Evolutionary conservation across 2,888 invertebrate genomes (phyloP), one percentile per base, ranked within the genome.

Genomic region (Agrypnus murinus): DNA sequence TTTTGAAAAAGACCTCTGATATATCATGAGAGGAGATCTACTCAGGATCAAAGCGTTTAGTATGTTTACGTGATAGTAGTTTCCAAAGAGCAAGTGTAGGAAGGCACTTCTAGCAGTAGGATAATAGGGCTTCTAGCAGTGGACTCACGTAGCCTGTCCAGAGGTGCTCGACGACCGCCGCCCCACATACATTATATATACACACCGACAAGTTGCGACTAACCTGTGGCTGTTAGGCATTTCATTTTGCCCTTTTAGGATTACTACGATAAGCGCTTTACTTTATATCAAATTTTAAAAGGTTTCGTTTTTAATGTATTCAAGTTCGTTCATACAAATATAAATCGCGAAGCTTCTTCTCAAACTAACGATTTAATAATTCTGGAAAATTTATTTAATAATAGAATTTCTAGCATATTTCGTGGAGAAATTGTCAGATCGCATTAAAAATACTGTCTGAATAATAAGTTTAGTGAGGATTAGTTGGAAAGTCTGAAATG

Each of bases 401-500:
- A 25, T 25, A 25, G 25, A 25, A 25, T 25, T 5, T 25, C 25
- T 25, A 25, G 5, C 25, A 25, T 2, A 25, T 25, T 25, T 25
- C 25, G 5, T 5, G 25, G 5, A 25, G 25, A 25, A 25, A 25
- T 25, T 25, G 50, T 50, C 50, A 50, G 31, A 19, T 31, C 17
- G 50, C 5, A 31, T 50, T 50, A 19, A 50, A 50, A 50, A 50
- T 15, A 17, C 19, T 9, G 50, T 50, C 50, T 50, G 50, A 50
- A 50, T 19, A 50, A 50, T 50, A 32, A 50, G 50, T 50, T 50
- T 50, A 50, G 55, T 38, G 55, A 71, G 73, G 73, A 77, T 77
- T 75, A 73, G 73, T 75, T 75, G 59, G 69, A 65, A 69, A 75
- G 75, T 79, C 73, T 78, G 80, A 78, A 79, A 80, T 80, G 80